Percentiles rank a stretch among this genome's conserved stretches.
These are phyloP conservation scores for Microplitis mediator DNA, from an alignment of 1,140 invertebrate species.

Conservation along the genomic window DNA sequence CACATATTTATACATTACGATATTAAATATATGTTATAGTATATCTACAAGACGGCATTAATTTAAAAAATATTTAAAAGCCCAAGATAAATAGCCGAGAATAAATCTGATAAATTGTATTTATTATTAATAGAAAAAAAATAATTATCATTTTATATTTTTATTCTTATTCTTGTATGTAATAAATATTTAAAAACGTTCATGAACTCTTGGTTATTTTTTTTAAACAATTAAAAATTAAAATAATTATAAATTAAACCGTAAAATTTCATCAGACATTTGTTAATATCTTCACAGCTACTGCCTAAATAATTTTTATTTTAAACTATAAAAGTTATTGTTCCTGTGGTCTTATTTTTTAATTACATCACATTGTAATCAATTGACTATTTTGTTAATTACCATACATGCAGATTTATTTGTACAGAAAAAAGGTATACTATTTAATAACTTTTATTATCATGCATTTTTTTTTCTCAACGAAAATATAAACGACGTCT, in stretches of 20 bases:
- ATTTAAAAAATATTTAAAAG: no score
- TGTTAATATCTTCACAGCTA: slow-evolving; percentile 27
- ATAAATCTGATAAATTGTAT: no score
- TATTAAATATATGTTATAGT: no score
- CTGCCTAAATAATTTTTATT: slow-evolving; percentile 43
- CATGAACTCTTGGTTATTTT: no score
- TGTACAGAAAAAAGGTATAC: background rate
- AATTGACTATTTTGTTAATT: no score
- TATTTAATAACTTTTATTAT: background rate
- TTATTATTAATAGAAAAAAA: no score
- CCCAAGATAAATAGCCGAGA: no score
- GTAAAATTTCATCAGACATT: slow-evolving; percentile 23
- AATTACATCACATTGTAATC: no score
- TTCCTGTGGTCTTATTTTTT: background rate
- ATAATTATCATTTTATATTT: no score
- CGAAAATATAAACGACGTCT: slow-evolving; percentile 1
- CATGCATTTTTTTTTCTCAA: background rate
- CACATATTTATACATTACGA: no score
- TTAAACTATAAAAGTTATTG: background rate
- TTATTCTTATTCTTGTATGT: background rate
- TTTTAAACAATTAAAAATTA: slow-evolving; percentile 40
- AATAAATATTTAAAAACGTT: no score
- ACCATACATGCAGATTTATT: background rate
- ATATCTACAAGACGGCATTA: no score
- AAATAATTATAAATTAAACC: slow-evolving; percentile 45